phyloP scores from a whole-genome alignment of 2,797 vertebrate species.

The Naso thynnoides region DNA sequence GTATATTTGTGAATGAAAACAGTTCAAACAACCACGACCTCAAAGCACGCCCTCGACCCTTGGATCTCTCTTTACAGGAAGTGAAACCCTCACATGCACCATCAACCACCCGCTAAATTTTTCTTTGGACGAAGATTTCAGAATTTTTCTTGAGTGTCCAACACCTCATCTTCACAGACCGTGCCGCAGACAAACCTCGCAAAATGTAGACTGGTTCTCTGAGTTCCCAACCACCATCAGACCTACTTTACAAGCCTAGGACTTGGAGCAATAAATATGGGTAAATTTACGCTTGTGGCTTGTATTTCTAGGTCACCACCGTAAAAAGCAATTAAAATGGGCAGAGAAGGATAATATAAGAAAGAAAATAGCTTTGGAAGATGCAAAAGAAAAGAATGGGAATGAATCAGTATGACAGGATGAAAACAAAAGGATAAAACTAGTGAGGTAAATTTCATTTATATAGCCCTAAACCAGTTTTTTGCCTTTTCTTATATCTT shows the following conservation, averaged over 20 bases:
- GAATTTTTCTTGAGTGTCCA: neutral
- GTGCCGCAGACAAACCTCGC: neutral
- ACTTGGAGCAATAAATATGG: slow-evolving; percentile 17
- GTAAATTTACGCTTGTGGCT: slow-evolving; percentile 14
- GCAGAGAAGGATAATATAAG: neutral
- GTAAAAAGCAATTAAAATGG: slow-evolving; percentile 13
- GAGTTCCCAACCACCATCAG: slow-evolving; percentile 5
- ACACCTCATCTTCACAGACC: neutral
- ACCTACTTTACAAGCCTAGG: slow-evolving; percentile 14
- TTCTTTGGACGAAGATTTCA: neutral
- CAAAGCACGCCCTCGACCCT: slow-evolving; percentile 13
- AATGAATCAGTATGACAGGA: neutral
- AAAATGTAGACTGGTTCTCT: neutral
- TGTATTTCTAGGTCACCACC: slow-evolving; percentile 34
- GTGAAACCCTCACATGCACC: slow-evolving; percentile 53
- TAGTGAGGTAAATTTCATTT: neutral
- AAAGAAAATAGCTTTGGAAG: neutral
- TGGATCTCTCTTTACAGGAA: slow-evolving; percentile 38
- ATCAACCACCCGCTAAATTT: slow-evolving; percentile 32
- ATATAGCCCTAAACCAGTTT: neutral
- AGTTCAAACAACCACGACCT: slow-evolving; percentile 1
- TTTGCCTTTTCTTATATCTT: too few species aligned
- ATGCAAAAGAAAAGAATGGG: neutral
- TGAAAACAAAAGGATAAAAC: slow-evolving; percentile 11
- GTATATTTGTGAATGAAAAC: slow-evolving; percentile 34